Evolutionary conservation across 1,140 invertebrate species (phyloP).

Genomic region (Nautilus pompilius): DNA sequence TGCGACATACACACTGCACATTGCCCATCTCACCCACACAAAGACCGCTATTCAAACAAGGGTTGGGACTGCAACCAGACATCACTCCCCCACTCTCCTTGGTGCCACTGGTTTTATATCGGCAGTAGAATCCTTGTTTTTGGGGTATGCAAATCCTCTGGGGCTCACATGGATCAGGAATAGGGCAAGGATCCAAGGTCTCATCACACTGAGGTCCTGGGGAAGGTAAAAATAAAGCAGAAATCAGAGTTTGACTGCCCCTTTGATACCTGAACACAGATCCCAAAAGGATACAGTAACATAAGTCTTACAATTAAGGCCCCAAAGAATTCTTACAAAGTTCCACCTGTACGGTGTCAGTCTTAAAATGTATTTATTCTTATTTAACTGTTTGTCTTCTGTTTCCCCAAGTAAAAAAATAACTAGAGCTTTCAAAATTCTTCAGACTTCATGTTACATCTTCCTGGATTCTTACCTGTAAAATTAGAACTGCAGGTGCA

Average conservation of each 20-base stretch:
- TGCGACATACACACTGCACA: slow-evolving; percentile 4
- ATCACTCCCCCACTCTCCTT: neutral
- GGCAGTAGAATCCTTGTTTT: neutral
- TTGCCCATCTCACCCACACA: neutral
- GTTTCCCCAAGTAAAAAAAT: too few species aligned
- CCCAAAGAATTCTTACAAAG: neutral
- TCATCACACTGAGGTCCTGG: neutral
- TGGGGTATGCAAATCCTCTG: neutral
- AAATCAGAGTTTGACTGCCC: neutral
- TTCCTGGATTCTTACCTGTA: slow-evolving; percentile 15
- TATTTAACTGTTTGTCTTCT: too few species aligned
- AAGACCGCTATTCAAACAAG: slow-evolving; percentile 3
- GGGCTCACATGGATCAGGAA: neutral
- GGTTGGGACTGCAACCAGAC: neutral
- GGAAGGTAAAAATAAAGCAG: neutral
- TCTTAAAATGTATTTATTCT: neutral
- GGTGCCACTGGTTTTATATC: neutral
- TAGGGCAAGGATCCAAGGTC: neutral
- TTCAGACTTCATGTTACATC: too few species aligned
- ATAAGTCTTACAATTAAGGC: neutral
- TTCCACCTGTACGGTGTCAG: neutral
- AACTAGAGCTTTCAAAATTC: too few species aligned
- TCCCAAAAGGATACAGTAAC: neutral
- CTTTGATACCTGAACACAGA: neutral
- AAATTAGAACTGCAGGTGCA: slow-evolving; percentile 17